phyloP scores from a whole-genome alignment of 1,140 invertebrate species.

The Drosophila rhopaloa region DNA sequence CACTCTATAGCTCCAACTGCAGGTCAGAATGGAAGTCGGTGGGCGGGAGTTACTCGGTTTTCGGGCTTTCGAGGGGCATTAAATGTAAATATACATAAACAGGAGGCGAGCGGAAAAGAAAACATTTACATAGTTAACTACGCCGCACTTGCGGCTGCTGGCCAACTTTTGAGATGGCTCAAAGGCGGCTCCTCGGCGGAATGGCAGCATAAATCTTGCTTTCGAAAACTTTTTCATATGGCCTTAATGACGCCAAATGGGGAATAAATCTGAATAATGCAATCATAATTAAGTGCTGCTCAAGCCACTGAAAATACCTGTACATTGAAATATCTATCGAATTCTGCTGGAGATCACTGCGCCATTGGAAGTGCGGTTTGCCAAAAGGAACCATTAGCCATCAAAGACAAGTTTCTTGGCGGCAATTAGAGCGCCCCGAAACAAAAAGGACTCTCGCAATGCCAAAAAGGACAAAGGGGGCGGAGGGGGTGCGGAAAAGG shows the following conservation, averaged over 20 bases:
- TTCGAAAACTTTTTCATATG: conserved; percentile 57
- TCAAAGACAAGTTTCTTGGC: conserved; percentile 44
- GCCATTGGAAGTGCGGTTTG: conserved; percentile 26
- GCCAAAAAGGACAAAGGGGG: conserved; percentile 22
- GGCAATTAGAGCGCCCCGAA: conserved; percentile 29
- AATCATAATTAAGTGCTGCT: conserved; percentile 64
- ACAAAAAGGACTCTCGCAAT: conserved; percentile 20
- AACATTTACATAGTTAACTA: conserved; percentile 78
- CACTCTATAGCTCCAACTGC: neutral
- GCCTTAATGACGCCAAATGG: conserved; percentile 62
- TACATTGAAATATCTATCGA: conserved; percentile 18
- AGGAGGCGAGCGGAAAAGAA: conserved; percentile 50
- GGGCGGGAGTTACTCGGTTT: conserved; percentile 12
- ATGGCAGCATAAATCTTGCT: conserved; percentile 71
- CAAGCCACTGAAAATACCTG: conserved; percentile 2
- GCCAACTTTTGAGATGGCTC: conserved; percentile 38
- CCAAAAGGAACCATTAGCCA: neutral
- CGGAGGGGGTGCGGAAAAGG: neutral
- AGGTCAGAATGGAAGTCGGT: neutral
- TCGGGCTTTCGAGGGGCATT: conserved; percentile 54
- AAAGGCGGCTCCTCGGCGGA: conserved; percentile 20
- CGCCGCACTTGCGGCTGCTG: conserved; percentile 57
- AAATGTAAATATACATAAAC: conserved; percentile 81
- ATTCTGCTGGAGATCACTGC: conserved; percentile 37
- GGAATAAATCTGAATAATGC: conserved; percentile 74